Base-by-base conservation (phyloP, 1,140 invertebrate species). In the Lepidurus arcticus region DNA sequence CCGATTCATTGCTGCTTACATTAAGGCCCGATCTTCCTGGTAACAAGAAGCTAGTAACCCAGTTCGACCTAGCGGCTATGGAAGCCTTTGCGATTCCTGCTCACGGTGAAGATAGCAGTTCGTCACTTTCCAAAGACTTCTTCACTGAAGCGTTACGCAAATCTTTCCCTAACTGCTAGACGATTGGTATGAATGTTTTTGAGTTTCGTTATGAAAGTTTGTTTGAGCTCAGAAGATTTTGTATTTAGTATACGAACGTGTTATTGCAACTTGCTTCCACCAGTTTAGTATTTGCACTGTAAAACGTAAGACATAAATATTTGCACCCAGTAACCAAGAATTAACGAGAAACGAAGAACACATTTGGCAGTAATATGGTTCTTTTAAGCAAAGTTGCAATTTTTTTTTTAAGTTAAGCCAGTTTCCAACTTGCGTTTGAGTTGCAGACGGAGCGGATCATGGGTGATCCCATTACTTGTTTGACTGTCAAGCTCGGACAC, bases 261-360 rank as follows among this genome's bases (percentile, higher is more conserved):
- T 21, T 13, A 21, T 13, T 65, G 53, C 53, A 13, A 65, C 21
- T 65, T 65, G 1, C 21, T 65, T 16, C 53, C 53, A 13, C 53
- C 53, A 65, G 53, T 65, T 65, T 1, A 65, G 16, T 65, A 21
- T 65, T 65, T 65, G 53, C 53, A 65, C 53, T 65, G 53, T 65
- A 65, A 47, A 65, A 13, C 53, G 53, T 65, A 34, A 34, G 53
- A 65, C 16, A 13, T n/a, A 65, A 65, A 65, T 65, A 47, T 16
- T 47, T 47, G 53, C 21, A 13, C 53, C 53, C 53, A 21, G 16
- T 9, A 65, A 65, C 13, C 53, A 65, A 21, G 16, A 65, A 65
- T 65, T 13, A 65, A 65, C 34, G 34, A 65, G 53, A 65, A 65
- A 65, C 53, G 53, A 9, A 65, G 21, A 65, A 65, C 9, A 21